Base-by-base conservation (phyloP, 2,113 vertebrate genomes). In the Rhea americana region DNA sequence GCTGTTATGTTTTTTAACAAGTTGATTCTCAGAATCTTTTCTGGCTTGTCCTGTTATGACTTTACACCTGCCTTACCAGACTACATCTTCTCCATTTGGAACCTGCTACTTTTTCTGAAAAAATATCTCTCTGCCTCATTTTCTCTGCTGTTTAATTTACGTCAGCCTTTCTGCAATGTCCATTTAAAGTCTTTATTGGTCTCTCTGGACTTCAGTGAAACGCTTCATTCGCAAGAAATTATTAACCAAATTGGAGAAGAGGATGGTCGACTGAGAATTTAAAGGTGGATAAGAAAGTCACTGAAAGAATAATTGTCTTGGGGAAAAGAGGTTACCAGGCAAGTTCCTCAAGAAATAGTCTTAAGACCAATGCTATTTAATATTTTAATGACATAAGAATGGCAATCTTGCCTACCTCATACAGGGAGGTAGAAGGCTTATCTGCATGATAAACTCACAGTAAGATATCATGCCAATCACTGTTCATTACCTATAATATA, bases 241-340 rank as follows among this genome's bases (percentile, higher is more conserved):
- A 62, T 30, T 53, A 74, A 67, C 4, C 4, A 67, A 39, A 67
- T 25, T 50, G 53, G 12, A 75, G 19, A 66, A 66, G 4, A 41
- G 2, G 2, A 70, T 56, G 3, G 81, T n/a, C 35, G 47, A 62
- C 12, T 58, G 37, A 78, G 3, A 90, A 79, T 71, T 78, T 16
- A 82, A 66, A 82, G 6, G 4, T 39, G 21, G 28, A 30, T 56
- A 56, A 56, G 55, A 56, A 56, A 56, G 26, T 56, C 24, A 30
- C 55, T 56, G 55, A 50, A 70, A 41, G 5, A 7, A 11, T 70
- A 7, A n/a, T 35, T 56, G 18, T 70, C 32, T 37, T 1, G 0
- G 3, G 18, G 18, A 66, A 77, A 41, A 61, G 2, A 17, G 1
- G 3, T 7, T 45, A 32, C 2, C 0, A 30, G 4, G 7, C 10